Evolutionary conservation across 2,113 vertebrate genomes (phyloP).

Genomic region (Zosterops lateralis): DNA sequence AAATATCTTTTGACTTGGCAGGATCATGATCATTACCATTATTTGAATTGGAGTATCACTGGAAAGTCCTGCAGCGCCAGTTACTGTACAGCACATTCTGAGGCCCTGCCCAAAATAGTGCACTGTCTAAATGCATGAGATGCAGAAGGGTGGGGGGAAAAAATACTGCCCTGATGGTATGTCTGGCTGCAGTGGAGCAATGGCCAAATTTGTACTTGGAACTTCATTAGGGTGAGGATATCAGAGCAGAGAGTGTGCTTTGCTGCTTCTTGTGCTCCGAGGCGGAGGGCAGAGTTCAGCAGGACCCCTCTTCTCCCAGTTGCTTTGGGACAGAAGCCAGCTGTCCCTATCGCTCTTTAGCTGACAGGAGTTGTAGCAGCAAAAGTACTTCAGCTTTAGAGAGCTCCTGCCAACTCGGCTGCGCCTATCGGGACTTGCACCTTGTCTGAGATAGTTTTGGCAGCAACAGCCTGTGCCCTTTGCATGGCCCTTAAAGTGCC

Average conservation of each 20-base stretch:
- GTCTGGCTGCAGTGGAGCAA: background rate
- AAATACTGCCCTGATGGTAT: background rate
- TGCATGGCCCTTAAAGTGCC: background rate
- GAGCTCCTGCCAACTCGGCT: slow-evolving; percentile 9
- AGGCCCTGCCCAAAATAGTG: slow-evolving; percentile 2
- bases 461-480: background rate
- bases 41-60: background rate
- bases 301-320: slow-evolving; percentile 6
- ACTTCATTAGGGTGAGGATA: slow-evolving; percentile 19
- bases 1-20: slow-evolving; percentile 14
- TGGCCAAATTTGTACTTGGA: slow-evolving; percentile 34
- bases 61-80: background rate
- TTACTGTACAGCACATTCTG: background rate
- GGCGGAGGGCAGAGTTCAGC: background rate
- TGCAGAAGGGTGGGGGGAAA: background rate
- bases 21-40: background rate
- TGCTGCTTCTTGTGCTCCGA: background rate
- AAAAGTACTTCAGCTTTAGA: background rate
- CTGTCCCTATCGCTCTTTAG: background rate
- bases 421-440: background rate
- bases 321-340: slow-evolving; percentile 1
- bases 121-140: background rate
- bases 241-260: background rate
- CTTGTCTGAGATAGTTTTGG: slow-evolving; percentile 42
- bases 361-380: background rate